Evolutionary conservation across 2,113 vertebrate species (phyloP).

Genomic region (Oreochromis niloticus): DNA sequence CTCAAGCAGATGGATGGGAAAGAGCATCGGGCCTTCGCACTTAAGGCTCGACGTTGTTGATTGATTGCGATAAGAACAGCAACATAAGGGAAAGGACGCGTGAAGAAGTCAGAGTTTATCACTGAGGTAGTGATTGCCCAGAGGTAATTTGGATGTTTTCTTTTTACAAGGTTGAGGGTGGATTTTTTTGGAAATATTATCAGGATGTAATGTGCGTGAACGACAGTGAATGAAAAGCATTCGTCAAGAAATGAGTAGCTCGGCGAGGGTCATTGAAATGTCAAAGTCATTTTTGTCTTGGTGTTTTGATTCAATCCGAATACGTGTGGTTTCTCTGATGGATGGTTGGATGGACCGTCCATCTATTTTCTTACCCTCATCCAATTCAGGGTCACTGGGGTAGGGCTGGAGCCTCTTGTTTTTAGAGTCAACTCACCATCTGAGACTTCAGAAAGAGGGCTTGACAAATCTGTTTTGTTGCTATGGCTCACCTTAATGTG

Average conservation of each 20-base stretch:
- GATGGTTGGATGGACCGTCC: not conserved
- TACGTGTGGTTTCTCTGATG: not conserved
- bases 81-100: constrained; percentile 26
- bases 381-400: not conserved
- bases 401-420: not conserved
- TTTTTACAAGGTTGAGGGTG: not conserved
- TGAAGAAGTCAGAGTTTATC: constrained; percentile 26
- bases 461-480: not conserved
- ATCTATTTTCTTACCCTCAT: not conserved
- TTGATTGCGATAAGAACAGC: constrained; percentile 46
- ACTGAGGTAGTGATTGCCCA: not conserved
- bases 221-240: not conserved
- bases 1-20: constrained; percentile 52
- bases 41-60: constrained; percentile 35
- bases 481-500: not conserved
- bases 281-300: not conserved
- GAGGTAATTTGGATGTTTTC: not conserved
- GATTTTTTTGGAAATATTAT: not conserved
- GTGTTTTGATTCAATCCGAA: not conserved
- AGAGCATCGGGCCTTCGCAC: constrained; percentile 42
- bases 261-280: not conserved
- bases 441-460: not conserved
- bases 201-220: not conserved
- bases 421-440: not conserved
- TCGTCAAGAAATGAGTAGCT: not conserved